A percentile compares a stretch with the other conserved stretches of the same genome.
Conservation (phyloP, 2,888 invertebrate species). For the Drosophila mimica region DNA sequence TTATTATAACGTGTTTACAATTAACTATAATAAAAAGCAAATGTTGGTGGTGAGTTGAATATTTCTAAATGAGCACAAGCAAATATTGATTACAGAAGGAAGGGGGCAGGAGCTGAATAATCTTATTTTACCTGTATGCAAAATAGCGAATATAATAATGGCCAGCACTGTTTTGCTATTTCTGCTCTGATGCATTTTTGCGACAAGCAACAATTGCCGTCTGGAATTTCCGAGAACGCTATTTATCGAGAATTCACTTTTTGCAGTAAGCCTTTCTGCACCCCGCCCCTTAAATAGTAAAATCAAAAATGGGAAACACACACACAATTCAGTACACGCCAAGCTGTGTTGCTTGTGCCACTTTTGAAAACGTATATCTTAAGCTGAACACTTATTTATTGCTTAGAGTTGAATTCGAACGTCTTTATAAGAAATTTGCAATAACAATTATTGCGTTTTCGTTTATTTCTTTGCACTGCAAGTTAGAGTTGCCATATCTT, state of each 20-base stretch:
- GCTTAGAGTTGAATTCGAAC: constrained; percentile 7
- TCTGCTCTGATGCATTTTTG: constrained; percentile 48
- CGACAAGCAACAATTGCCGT: constrained; percentile 29
- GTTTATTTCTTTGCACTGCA: constrained; percentile 54
- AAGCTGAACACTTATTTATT: constrained; percentile 30
- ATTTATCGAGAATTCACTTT: constrained; percentile 42
- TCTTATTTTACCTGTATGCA: constrained; percentile 56
- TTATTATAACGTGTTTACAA: constrained; percentile 86
- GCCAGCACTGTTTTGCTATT: constrained; percentile 16
- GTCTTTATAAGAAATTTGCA: constrained; percentile 27
- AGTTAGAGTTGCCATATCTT: constrained; percentile 33
- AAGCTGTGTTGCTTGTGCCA: constrained; percentile 18
- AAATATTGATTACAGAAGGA: constrained; percentile 38
- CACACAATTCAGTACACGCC: constrained; percentile 31
- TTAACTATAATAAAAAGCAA: constrained; percentile 36
- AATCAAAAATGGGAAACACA: constrained; percentile 45
- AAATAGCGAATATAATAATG: constrained; percentile 42
- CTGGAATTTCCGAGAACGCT: constrained; percentile 48
- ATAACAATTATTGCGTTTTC: constrained; percentile 67
- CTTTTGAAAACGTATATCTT: constrained; percentile 12
- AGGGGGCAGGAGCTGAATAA: neutral
- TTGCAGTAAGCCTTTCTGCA: constrained; percentile 18
- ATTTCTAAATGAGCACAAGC: constrained; percentile 8
- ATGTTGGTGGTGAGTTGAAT: neutral
- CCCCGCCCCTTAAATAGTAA: constrained; percentile 39